Base-by-base conservation (phyloP, 53 echinoderm and acorn worm species). In the Henricia sp. region DNA sequence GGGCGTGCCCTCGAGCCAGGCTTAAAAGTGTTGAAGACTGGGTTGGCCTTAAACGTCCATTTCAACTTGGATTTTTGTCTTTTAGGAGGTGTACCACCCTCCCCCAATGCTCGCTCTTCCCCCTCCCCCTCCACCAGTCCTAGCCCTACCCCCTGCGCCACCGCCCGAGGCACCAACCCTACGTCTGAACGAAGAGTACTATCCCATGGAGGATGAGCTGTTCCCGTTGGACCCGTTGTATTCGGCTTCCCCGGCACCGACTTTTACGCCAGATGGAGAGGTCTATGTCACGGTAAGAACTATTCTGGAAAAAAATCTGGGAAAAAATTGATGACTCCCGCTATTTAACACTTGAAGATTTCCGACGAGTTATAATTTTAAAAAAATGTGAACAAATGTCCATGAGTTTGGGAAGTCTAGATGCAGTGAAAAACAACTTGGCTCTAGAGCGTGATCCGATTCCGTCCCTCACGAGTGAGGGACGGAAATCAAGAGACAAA, bases 221-320 rank as follows among this genome's bases (percentile, higher is more conserved):
- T 70, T 32, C 1, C 30, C 62, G 0, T 1, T 60, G 32, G 62
- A 33, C 33, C 27, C 46, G 70, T 37, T 33, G 21, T 50, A 48
- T 13, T 50, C 64, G 3, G 25, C 17, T 48, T 46, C 48, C 20
- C 71, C 71, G 23, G 62, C 32, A 11, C 62, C 62, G 21, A 63
- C 80, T 2, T 80, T 80, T 64, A 33, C 80, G 2, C 80, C 80
- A 0, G 80, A 80, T 48, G 80, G 80, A 38, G 80, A 80, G 64
- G 64, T 80, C 50, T 80, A 80, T 19, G 80, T 80, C 38, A 80
- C 80, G 62, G 80, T 80, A 63, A 80, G 80, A 64, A n/a, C n/a
- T n/a, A n/a, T n/a, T n/a, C 14, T 14, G 14, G 48, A 14, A 46
- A 46, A 46, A 8, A 46, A 14, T 14, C 14, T 46, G 14, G 14